Evolutionary conservation across 2,113 vertebrate genomes (phyloP).

Genomic region (Petrocephalus zakoni): DNA sequence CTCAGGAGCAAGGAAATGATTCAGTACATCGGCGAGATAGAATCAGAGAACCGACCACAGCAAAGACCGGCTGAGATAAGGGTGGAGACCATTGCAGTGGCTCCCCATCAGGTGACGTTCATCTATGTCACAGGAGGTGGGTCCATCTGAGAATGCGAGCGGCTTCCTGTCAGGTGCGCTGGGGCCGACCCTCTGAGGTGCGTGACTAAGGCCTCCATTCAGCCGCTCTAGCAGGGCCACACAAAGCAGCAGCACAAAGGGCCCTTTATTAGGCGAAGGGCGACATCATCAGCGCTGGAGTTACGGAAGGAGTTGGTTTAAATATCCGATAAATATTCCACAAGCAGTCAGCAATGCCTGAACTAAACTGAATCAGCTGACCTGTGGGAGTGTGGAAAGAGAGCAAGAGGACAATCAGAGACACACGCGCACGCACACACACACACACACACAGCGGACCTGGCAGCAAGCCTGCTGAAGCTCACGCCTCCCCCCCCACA

Average conservation of each 20-base stretch:
- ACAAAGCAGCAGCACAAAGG: not conserved
- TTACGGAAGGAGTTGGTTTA: not conserved
- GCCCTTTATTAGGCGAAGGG: not conserved
- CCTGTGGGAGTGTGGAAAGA: not conserved
- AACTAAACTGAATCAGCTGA: not conserved
- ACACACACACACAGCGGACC: not conserved
- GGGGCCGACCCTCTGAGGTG: not conserved
- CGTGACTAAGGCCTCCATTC: not conserved
- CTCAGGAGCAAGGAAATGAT: not conserved
- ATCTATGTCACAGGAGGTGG: not conserved
- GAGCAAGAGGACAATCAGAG: not conserved
- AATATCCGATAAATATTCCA: not conserved
- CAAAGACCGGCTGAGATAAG: not conserved
- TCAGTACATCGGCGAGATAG: not conserved
- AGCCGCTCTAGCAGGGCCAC: not conserved
- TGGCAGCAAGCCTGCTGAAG: not conserved
- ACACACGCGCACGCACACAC: not conserved
- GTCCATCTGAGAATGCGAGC: not conserved
- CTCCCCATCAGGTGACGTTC: not conserved
- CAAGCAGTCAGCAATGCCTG: not conserved
- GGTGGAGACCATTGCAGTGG: not conserved
- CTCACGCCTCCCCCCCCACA: slow-evolving; percentile 8
- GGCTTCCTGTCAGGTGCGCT: not conserved
- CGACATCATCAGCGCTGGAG: not conserved
- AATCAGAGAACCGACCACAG: not conserved